A percentile compares a stretch with the other conserved stretches of the same genome.
Conservation (phyloP, 2,797 vertebrate genomes). For the Arctocebus calabarensis region DNA sequence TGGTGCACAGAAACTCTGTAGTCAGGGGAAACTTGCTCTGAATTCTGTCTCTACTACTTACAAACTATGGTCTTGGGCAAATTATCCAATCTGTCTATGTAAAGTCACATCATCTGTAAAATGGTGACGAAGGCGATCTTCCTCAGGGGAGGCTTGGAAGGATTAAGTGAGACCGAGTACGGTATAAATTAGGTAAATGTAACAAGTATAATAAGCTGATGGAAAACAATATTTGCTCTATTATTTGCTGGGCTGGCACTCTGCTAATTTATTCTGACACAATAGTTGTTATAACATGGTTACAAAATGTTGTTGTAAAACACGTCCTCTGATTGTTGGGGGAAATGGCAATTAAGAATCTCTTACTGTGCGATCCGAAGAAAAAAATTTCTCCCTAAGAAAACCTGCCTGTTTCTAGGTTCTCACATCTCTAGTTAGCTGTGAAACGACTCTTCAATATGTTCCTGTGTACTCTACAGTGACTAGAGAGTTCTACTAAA, state of each 20-base stretch:
- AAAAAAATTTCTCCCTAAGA: neutral
- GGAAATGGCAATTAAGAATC: neutral
- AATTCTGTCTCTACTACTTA: neutral
- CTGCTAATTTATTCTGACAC: neutral
- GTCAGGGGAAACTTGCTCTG: no score
- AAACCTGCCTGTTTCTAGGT: neutral
- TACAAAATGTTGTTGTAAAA: neutral
- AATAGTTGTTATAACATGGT: neutral
- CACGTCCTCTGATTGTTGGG: neutral
- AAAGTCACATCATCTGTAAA: neutral
- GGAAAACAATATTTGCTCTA: neutral
- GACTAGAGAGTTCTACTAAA: neutral
- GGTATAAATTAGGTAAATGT: neutral
- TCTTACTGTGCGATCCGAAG: slow-evolving; percentile 21
- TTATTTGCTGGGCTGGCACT: neutral
- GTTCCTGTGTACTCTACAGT: neutral
- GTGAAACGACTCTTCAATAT: neutral
- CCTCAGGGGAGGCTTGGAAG: neutral
- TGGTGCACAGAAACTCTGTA: no score
- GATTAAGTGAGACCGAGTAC: neutral
- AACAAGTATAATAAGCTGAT: neutral
- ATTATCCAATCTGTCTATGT: neutral
- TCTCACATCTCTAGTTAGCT: neutral
- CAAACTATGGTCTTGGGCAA: neutral
- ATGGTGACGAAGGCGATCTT: neutral